phyloP scores from a whole-genome alignment of 1,140 invertebrate genomes.

The Idris sp. region DNA sequence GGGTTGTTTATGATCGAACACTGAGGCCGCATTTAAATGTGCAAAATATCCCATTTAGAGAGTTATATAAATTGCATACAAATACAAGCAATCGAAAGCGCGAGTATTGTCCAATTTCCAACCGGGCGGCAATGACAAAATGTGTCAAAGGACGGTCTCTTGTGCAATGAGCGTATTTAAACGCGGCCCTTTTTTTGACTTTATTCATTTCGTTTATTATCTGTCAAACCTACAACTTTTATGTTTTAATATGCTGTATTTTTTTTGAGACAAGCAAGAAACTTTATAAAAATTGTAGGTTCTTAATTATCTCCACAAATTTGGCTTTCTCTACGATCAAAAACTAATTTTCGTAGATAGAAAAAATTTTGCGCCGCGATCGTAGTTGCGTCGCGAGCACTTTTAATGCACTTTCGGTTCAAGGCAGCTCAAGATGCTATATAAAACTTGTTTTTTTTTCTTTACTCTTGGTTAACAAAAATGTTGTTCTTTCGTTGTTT shows the following conservation, averaged over 20 bases:
- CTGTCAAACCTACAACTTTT: conserved; percentile 36
- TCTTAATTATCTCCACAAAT: conserved; percentile 27
- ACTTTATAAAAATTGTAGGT: conserved; percentile 55
- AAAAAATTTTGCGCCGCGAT: conserved; percentile 67
- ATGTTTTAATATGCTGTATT: not conserved
- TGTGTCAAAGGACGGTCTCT: conserved; percentile 52
- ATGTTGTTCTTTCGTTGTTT: too few species aligned
- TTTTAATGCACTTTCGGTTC: conserved; percentile 78
- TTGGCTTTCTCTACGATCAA: conserved; percentile 61
- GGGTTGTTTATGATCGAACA: conserved; percentile 32
- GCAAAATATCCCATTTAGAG: conserved; percentile 18
- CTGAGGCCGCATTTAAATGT: conserved; percentile 58
- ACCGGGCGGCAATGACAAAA: conserved; percentile 55
- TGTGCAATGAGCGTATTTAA: conserved; percentile 46
- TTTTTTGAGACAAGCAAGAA: too few species aligned
- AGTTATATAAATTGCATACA: conserved; percentile 33
- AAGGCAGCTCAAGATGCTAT: conserved; percentile 77
- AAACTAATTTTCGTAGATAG: conserved; percentile 70
- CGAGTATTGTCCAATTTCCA: conserved; percentile 64
- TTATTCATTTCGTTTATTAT: conserved; percentile 15
- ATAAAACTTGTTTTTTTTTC: conserved; percentile 68
- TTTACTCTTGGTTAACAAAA: too few species aligned
- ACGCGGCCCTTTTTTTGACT: too few species aligned
- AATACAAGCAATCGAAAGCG: conserved; percentile 49
- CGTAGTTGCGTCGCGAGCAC: conserved; percentile 64